These are phyloP conservation scores for Thryonomys swinderianus DNA, from an alignment of 2,113 vertebrate genomes.

Conservation along the genomic window DNA sequence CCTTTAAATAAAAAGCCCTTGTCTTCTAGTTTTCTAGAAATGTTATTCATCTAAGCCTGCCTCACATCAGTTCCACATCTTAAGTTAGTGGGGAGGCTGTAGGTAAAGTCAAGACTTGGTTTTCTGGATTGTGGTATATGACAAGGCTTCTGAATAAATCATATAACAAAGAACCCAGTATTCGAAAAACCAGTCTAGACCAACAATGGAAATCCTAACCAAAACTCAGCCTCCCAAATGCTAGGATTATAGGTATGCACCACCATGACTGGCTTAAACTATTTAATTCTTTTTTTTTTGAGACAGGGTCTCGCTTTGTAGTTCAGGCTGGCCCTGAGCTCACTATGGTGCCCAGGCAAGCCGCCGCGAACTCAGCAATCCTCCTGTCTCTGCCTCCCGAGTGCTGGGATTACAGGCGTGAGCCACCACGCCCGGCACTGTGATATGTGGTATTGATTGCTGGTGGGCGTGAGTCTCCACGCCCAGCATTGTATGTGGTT, in stretches of 20 bases:
- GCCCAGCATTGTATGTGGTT: too few relatives aligned
- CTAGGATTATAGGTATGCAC: not conserved
- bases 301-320: not conserved
- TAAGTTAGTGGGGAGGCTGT: not conserved
- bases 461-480: too few relatives aligned
- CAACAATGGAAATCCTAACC: not conserved
- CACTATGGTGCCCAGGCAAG: too few relatives aligned
- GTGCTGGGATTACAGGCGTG: not conserved
- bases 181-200: not conserved
- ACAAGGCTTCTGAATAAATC: not conserved
- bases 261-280: too few relatives aligned
- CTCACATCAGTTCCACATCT: not conserved
- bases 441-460: too few relatives aligned
- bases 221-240: not conserved
- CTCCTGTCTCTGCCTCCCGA: not conserved
- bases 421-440: too few relatives aligned
- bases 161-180: not conserved
- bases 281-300: not conserved
- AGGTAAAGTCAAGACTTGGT: not conserved
- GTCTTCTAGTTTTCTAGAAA: not conserved
- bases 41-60: not conserved
- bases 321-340: not conserved
- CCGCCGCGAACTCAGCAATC: not conserved
- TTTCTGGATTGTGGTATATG: not conserved
- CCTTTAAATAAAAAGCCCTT: not conserved